Evolutionary conservation across 1,140 invertebrate species (phyloP).

Genomic region (Drosophila carrolli): DNA sequence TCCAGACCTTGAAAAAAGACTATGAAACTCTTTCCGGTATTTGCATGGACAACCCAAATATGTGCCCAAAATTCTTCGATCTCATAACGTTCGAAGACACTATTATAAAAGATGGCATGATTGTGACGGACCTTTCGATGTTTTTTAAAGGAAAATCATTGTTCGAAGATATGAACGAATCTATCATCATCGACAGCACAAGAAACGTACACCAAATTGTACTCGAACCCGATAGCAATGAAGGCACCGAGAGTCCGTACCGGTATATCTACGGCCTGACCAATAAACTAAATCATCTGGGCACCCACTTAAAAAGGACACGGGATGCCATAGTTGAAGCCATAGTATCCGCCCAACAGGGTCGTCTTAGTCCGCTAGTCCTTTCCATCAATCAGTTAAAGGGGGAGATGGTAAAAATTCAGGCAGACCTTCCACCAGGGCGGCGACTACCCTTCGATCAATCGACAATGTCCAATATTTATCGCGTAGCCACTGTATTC

Average conservation of each 20-base stretch:
- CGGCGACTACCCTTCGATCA: constrained; percentile 6
- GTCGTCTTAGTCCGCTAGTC: background rate
- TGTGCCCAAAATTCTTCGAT: background rate
- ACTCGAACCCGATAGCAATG: background rate
- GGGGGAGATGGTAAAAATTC: background rate
- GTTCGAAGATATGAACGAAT: background rate
- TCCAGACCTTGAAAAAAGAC: background rate
- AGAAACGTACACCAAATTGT: background rate
- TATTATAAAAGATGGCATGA: background rate
- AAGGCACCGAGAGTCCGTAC: rapidly evolving
- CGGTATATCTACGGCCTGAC: rapidly evolving
- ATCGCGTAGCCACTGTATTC: constrained; percentile 3
- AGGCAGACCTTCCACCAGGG: constrained; percentile 1
- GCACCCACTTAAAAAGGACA: background rate
- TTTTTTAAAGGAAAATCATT: background rate
- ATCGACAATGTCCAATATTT: constrained; percentile 2
- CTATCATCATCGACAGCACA: constrained; percentile 2
- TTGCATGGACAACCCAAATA: rapidly evolving
- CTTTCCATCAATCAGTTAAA: constrained; percentile 17
- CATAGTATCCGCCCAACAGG: background rate
- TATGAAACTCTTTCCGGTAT: background rate
- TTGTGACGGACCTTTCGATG: background rate
- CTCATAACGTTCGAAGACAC: background rate
- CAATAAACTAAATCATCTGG: background rate
- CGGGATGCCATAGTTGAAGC: constrained; percentile 14